Base-by-base conservation (phyloP, 1,140 invertebrate species). In the Aleiodes sp. region DNA sequence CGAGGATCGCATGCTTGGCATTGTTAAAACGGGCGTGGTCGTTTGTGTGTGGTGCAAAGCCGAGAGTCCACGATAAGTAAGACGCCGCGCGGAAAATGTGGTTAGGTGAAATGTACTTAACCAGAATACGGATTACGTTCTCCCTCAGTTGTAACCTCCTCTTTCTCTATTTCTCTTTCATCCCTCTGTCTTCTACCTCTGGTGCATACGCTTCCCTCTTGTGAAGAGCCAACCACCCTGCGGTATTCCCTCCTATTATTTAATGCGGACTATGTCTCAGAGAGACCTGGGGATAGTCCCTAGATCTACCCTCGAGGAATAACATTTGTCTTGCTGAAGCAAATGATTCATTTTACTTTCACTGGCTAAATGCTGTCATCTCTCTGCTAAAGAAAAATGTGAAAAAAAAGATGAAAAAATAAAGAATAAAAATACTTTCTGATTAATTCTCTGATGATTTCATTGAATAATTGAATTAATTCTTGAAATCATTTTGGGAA, bases 81-180 rank as follows among this genome's bases (percentile, higher is more conserved):
- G 64, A 66, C 64, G 60, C 35, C 61, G 59, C 39, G 65, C 64
- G 59, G 41, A 67, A 71, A 67, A 63, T 67, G 70, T 67, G 60
- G 60, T 71, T 68, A 64, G 61, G 41, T 57, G 60, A 68, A 71
- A 68, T 39, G 61, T 71, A 71, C 65, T 71, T 68, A 71, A 66
- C 66, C 65, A 33, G 65, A 71, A 71, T 71, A 71, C 70, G 70
- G 70, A 71, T 71, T 71, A 71, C 28, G 16, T 41, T 59, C 16
- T 16, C 28, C 9, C 37, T n/a, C n/a, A n/a, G n/a, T n/a, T n/a
- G n/a, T n/a, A n/a, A n/a, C n/a, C n/a, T n/a, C n/a, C n/a, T 12
- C 37, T 12, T 12, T 12, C 10, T n/a, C 2, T 12, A 0, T 24
- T 21, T 24, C 46, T 24, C 46, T 1, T 12, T 52, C 21, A 21